A percentile compares a stretch with the other conserved stretches of the same genome.
phyloP scores from a whole-genome alignment of 2,888 invertebrate species.

The Nomada flava region DNA sequence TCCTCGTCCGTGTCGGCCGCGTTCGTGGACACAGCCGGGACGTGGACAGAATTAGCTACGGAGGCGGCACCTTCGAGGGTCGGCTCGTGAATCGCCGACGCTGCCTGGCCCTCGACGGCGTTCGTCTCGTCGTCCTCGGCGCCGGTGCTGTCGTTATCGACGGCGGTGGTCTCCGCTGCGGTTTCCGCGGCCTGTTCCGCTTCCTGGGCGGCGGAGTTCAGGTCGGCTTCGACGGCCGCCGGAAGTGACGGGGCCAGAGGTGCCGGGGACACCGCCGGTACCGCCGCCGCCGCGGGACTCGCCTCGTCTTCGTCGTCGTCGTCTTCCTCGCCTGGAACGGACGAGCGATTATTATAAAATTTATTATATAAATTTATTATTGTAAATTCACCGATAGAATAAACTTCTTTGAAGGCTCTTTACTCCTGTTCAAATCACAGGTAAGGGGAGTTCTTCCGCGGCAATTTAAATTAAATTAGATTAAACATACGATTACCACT shows the following conservation, averaged over 20 bases:
- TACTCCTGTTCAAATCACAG: no score
- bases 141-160: conserved; percentile 66
- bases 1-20: conserved; percentile 87
- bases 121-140: conserved; percentile 83
- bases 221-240: conserved; percentile 77
- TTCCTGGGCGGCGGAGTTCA: conserved; percentile 80
- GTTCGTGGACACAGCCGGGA: conserved; percentile 77
- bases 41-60: conserved; percentile 70
- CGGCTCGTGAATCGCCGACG: conserved; percentile 81
- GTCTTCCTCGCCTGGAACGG: conserved; percentile 83
- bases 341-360: background rate
- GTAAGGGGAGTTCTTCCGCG: no score
- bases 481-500: no score
- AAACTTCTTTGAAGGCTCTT: no score
- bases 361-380: no score
- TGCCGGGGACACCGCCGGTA: conserved; percentile 81
- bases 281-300: conserved; percentile 79
- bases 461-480: no score
- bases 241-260: conserved; percentile 72
- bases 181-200: conserved; percentile 80
- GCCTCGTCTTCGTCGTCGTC: conserved; percentile 87
- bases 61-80: conserved; percentile 82
- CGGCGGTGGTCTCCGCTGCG: conserved; percentile 77
- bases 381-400: no score
- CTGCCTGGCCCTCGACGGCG: conserved; percentile 83